A percentile compares a stretch with the other conserved stretches of the same genome.
Evolutionary conservation across 1,140 invertebrate species (phyloP).

Genomic region (Littorina saxatilis): DNA sequence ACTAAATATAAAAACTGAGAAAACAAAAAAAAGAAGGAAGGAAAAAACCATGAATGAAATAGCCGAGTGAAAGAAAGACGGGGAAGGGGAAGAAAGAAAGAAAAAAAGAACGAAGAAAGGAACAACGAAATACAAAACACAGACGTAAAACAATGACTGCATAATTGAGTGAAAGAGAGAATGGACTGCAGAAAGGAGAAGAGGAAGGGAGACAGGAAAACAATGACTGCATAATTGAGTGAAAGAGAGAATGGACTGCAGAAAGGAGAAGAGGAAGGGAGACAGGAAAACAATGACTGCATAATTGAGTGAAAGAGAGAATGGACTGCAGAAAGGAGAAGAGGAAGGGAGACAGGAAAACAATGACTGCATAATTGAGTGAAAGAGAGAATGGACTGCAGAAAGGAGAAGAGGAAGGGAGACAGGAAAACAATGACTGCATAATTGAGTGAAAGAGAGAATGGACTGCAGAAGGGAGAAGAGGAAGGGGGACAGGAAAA

Average conservation of each 20-base stretch:
- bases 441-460: not conserved
- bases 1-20: too few species aligned
- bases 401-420: conserved; percentile 22
- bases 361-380: not conserved
- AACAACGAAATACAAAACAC: not conserved
- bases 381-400: not conserved
- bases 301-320: not conserved
- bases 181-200: not conserved
- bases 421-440: not conserved
- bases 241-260: not conserved
- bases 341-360: not conserved
- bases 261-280: conserved; percentile 22
- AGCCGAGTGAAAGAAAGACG: too few species aligned
- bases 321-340: not conserved
- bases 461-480: not conserved
- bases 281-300: not conserved
- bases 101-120: conserved; percentile 17
- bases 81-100: conserved; percentile 1
- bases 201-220: conserved; percentile 17
- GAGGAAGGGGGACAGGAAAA: not conserved
- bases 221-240: not conserved
- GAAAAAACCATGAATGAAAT: not conserved
- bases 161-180: not conserved
- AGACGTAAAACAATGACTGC: not conserved
- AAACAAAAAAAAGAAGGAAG: too few species aligned